Conservation (phyloP, 2,113 vertebrate species). For the Ascaphus truei region DNA sequence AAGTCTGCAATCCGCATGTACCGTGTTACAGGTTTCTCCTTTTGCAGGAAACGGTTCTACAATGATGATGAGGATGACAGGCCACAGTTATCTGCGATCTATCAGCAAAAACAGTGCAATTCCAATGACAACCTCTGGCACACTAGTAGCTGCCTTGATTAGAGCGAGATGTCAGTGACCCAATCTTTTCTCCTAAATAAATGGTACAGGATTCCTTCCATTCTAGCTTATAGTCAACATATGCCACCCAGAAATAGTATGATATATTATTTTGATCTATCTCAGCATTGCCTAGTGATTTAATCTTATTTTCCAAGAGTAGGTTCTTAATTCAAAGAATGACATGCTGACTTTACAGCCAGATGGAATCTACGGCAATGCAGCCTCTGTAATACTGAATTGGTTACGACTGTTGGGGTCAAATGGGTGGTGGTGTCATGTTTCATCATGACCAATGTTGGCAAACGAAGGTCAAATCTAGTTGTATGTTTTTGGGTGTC, state of each 20-base stretch:
- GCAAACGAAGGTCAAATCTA: not conserved
- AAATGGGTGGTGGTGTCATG: not conserved
- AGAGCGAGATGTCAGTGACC: not conserved
- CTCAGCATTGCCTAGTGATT: not conserved
- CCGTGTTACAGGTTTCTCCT: not conserved
- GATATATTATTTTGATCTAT: conserved; percentile 9
- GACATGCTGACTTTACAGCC: not conserved
- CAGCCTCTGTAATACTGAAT: too few species aligned
- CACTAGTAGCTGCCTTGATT: not conserved
- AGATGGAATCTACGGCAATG: too few species aligned
- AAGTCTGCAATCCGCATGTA: not conserved
- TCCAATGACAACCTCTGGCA: not conserved
- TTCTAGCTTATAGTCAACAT: not conserved
- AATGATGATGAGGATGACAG: not conserved
- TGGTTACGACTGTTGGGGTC: not conserved
- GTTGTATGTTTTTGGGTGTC: not conserved
- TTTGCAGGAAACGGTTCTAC: not conserved
- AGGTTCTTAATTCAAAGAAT: not conserved
- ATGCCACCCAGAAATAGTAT: too few species aligned
- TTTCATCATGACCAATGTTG: not conserved
- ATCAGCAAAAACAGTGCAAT: not conserved
- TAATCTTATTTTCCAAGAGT: not conserved
- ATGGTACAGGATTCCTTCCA: not conserved
- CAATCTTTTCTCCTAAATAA: not conserved
- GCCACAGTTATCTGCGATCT: not conserved